phyloP scores from a whole-genome alignment of 2,113 vertebrate genomes.

The Toxotes jaculatrix region DNA sequence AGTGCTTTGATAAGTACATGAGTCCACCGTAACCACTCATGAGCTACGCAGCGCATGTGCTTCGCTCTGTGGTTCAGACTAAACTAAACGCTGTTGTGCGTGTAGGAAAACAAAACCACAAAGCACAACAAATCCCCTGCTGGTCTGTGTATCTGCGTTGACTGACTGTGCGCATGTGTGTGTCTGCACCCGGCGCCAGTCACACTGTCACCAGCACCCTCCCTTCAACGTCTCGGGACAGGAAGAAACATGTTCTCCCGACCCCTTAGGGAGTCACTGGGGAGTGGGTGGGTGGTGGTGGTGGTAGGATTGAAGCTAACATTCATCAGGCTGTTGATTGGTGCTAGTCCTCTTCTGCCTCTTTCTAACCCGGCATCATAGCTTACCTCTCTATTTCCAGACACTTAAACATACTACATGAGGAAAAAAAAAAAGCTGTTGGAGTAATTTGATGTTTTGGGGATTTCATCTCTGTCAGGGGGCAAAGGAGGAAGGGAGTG shows the following conservation, averaged over 20 bases:
- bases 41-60: slow-evolving; percentile 38
- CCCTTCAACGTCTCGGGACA: slow-evolving; percentile 67
- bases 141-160: slow-evolving; percentile 43
- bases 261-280: slow-evolving; percentile 60
- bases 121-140: slow-evolving; percentile 71
- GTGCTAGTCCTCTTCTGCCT: slow-evolving; percentile 51
- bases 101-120: slow-evolving; percentile 61
- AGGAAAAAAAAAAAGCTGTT: not conserved
- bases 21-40: slow-evolving; percentile 33
- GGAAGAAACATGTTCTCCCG: slow-evolving; percentile 76
- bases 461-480: slow-evolving; percentile 39
- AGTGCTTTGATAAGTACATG: slow-evolving; percentile 51
- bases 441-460: slow-evolving; percentile 46
- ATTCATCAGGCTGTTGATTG: slow-evolving; percentile 77
- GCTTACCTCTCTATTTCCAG: slow-evolving; percentile 29
- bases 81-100: slow-evolving; percentile 56
- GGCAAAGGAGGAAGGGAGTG: slow-evolving; percentile 55
- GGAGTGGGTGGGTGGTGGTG: slow-evolving; percentile 37
- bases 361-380: slow-evolving; percentile 18
- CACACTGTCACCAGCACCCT: slow-evolving; percentile 71
- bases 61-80: slow-evolving; percentile 27
- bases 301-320: slow-evolving; percentile 43
- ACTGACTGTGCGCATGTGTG: slow-evolving; percentile 22
- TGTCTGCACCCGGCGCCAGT: slow-evolving; percentile 70
- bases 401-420: not conserved